These are phyloP conservation scores for Nematostella vectensis DNA, from an alignment of 92 coral and sea anemone genomes.

Conservation along the genomic window DNA sequence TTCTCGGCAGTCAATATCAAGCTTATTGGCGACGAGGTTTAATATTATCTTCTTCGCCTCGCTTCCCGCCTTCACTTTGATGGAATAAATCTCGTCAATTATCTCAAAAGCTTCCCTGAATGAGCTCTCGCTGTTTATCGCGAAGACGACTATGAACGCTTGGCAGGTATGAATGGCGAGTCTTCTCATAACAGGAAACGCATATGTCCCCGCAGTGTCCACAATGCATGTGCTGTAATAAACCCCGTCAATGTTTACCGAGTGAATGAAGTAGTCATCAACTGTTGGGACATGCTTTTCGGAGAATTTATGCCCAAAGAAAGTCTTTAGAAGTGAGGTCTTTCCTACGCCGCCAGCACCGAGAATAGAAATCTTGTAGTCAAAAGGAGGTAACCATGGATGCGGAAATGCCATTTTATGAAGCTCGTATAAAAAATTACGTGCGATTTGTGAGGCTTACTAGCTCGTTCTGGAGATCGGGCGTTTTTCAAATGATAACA, in stretches of 20 bases:
- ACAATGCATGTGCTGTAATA: conserved; percentile 42
- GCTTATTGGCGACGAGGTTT: conserved; percentile 54
- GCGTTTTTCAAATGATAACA: too few relatives aligned
- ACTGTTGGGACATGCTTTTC: conserved; percentile 64
- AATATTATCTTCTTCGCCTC: conserved; percentile 19
- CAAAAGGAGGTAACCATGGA: conserved; percentile 37
- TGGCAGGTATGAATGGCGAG: conserved; percentile 57
- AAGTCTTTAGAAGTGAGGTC: conserved; percentile 54
- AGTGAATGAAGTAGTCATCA: conserved; percentile 61
- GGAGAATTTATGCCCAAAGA: conserved; percentile 44
- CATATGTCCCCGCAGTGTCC: conserved; percentile 68
- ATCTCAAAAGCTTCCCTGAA: conserved; percentile 48
- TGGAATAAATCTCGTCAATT: conserved; percentile 32
- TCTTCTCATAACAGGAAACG: conserved; percentile 69
- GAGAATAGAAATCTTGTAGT: conserved; percentile 52
- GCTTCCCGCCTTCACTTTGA: conserved; percentile 18
- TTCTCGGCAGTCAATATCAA: conserved; percentile 37
- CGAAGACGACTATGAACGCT: conserved; percentile 59
- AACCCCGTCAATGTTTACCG: conserved; percentile 41
- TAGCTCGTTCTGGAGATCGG: too few relatives aligned
- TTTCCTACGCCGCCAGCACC: conserved; percentile 76
- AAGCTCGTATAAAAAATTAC: too few relatives aligned
- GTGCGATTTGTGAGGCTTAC: too few relatives aligned
- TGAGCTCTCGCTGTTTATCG: conserved; percentile 49
- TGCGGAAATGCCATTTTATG: conserved; percentile 1